These are phyloP conservation scores for Montipora foliosa DNA, from an alignment of 64 coral and sea anemone species.

Conservation along the genomic window DNA sequence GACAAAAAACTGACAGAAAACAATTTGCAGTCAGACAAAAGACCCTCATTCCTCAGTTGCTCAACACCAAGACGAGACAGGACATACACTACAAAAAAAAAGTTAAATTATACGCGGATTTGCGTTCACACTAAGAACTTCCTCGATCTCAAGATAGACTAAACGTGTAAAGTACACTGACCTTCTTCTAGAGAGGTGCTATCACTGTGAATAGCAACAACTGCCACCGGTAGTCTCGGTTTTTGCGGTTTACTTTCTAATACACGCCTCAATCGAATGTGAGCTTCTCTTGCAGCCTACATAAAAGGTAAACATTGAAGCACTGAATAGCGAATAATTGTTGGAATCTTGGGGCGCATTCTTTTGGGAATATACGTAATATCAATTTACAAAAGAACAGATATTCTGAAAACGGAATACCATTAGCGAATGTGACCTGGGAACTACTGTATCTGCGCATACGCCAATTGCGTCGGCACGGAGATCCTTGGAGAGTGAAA, in stretches of 20 bases:
- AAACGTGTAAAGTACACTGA: neutral
- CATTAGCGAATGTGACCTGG: too few relatives aligned
- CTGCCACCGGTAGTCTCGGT: constrained; percentile 68
- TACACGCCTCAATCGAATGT: constrained; percentile 58
- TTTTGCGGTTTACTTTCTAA: constrained; percentile 64
- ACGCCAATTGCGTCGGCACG: too few relatives aligned
- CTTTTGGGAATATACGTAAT: too few relatives aligned
- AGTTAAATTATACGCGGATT: neutral
- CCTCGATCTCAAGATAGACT: neutral
- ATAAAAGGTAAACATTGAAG: neutral
- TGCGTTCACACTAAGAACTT: neutral
- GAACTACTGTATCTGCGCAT: too few relatives aligned
- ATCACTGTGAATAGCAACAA: constrained; percentile 36
- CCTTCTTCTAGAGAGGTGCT: neutral
- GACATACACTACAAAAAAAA: constrained; percentile 19
- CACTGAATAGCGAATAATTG: neutral
- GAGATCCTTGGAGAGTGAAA: too few relatives aligned
- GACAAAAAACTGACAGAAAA: neutral
- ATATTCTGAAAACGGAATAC: too few relatives aligned
- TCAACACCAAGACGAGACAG: constrained; percentile 24
- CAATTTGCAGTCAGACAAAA: constrained; percentile 51
- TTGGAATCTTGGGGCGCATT: too few relatives aligned
- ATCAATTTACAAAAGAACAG: too few relatives aligned
- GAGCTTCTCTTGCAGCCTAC: constrained; percentile 39
- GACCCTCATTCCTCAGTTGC: constrained; percentile 48